Percentiles rank a stretch among this genome's conserved stretches.
These are phyloP conservation scores for Conopomorpha cramerella DNA, from an alignment of 1,140 invertebrate species.

Conservation along the genomic window DNA sequence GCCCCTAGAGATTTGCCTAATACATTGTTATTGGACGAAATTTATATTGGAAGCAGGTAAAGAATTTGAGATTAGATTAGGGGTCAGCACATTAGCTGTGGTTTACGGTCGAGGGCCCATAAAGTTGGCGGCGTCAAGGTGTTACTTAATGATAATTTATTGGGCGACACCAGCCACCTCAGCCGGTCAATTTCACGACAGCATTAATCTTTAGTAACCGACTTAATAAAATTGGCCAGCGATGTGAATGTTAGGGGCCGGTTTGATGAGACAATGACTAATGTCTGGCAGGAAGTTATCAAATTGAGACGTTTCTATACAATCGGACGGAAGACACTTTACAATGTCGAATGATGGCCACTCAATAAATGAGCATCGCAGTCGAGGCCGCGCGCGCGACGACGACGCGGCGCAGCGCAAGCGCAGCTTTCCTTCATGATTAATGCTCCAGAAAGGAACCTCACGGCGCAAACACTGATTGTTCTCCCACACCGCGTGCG, in stretches of 20 bases:
- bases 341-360: too few relatives aligned
- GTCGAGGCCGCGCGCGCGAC: too few relatives aligned
- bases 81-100: slow-evolving; percentile 19
- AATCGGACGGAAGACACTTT: too few relatives aligned
- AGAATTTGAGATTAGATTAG: slow-evolving; percentile 35
- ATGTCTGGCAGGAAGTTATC: slow-evolving; percentile 40
- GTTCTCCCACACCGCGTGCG: slow-evolving; percentile 8
- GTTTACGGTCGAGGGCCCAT: slow-evolving; percentile 24
- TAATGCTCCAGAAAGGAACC: slow-evolving; percentile 23
- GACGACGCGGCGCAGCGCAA: too few relatives aligned
- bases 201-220: slow-evolving; percentile 42
- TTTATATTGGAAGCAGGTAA: slow-evolving; percentile 24
- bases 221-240: slow-evolving; percentile 20
- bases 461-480: slow-evolving; percentile 9
- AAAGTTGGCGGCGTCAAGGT: slow-evolving; percentile 30
- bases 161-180: slow-evolving; percentile 27
- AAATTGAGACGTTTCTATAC: slow-evolving; percentile 51
- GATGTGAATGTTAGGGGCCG: slow-evolving; percentile 16
- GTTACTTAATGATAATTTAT: slow-evolving; percentile 51
- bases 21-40: slow-evolving; percentile 10
- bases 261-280: slow-evolving; percentile 21
- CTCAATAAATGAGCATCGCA: too few relatives aligned
- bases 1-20: slow-evolving; percentile 16
- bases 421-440: slow-evolving; percentile 36
- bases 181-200: slow-evolving; percentile 21